A percentile compares a stretch with the other conserved stretches of the same genome.
phyloP scores from a whole-genome alignment of 2,797 vertebrate genomes.

The Semaprochilodus insignis region DNA sequence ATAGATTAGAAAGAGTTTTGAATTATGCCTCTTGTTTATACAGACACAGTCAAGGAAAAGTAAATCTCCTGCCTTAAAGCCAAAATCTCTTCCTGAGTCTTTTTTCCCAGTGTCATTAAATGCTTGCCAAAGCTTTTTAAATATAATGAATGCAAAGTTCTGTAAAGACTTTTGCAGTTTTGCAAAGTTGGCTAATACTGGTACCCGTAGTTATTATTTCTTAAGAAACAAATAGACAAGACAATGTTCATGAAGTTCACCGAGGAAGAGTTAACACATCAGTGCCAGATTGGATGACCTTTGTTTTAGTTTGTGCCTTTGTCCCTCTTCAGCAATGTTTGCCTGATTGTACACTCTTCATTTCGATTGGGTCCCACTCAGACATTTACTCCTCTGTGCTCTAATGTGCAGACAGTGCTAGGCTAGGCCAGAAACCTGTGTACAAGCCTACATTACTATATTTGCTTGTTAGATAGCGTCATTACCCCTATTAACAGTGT shows the following conservation, averaged over 20 bases:
- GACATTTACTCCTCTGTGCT: slow-evolving; percentile 33
- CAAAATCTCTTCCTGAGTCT: neutral
- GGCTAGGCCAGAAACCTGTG: slow-evolving; percentile 13
- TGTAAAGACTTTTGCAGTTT: neutral
- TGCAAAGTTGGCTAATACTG: too few species aligned
- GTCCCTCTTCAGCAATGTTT: slow-evolving; percentile 45
- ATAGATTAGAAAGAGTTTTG: neutral
- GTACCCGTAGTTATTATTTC: neutral
- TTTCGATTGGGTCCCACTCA: slow-evolving; percentile 25
- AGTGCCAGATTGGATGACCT: neutral
- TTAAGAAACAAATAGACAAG: neutral
- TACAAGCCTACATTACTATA: neutral
- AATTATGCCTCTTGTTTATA: neutral
- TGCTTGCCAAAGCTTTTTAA: neutral
- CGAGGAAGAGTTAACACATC: neutral
- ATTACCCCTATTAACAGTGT: slow-evolving; percentile 33
- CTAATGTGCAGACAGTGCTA: slow-evolving; percentile 9
- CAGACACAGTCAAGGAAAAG: too few species aligned
- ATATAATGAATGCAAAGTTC: neutral
- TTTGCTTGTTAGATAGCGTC: neutral
- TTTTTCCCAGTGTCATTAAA: neutral
- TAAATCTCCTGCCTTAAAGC: neutral
- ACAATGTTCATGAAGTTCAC: neutral
- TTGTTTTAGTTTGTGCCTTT: slow-evolving; percentile 30
- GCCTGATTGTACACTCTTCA: slow-evolving; percentile 40